Conservation (phyloP, 2,113 vertebrate species). For the Antechinus stuartii region DNA sequence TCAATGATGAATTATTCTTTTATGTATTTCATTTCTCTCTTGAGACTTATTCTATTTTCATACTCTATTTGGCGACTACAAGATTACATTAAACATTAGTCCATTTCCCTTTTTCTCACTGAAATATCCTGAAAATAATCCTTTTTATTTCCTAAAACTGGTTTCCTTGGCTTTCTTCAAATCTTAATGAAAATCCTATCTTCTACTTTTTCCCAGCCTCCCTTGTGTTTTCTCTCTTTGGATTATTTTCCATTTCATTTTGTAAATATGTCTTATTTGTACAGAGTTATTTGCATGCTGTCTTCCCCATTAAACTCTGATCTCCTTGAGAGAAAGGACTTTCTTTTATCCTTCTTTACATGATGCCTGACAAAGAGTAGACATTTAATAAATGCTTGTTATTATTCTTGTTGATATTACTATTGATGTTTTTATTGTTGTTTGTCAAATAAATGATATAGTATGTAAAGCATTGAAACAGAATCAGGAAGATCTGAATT, state of each 20-base stretch:
- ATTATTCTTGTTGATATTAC: neutral
- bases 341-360: neutral
- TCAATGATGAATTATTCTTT: neutral
- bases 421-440: neutral
- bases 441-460: neutral
- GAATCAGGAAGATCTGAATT: neutral
- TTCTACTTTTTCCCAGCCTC: neutral
- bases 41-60: neutral
- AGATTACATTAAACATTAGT: neutral
- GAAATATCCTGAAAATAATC: neutral
- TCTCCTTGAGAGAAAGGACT: neutral
- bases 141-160: neutral
- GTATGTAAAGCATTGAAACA: neutral
- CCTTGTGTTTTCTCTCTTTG: neutral
- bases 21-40: neutral
- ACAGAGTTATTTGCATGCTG: neutral
- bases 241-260: neutral
- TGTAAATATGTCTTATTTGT: neutral
- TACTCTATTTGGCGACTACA: neutral
- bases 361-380: neutral
- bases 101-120: neutral
- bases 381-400: neutral
- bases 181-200: neutral
- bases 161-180: neutral
- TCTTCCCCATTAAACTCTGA: neutral